Base-by-base conservation (phyloP, 2,797 vertebrate genomes). In the Clangula hyemalis region DNA sequence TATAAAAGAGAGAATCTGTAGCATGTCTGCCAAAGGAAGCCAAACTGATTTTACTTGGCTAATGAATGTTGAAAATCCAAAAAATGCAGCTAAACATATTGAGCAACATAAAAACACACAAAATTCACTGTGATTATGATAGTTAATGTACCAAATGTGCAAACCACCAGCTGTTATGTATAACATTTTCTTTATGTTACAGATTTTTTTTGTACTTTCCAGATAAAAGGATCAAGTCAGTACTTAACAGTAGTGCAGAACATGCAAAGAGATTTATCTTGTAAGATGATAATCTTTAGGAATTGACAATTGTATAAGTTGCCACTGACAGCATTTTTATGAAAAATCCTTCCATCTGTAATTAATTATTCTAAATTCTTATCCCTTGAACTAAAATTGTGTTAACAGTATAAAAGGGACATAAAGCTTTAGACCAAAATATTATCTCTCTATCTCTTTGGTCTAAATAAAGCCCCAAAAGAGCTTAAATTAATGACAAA, bases 381-480 rank as follows among this genome's bases (percentile, higher is more conserved):
- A 93, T 79, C 70, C 36, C 72, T 38, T 73, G 39, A 91, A 86
- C 85, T 89, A 69, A 95, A 95, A 95, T 65, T 95, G 87, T 94
- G 71, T 90, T 93, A 95, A 92, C 80, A 93, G 88, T 91, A 83
- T 89, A 88, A 97, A 97, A 96, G 61, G 49, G 83, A 96, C 72
- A 75, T 60, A 97, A 93, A 95, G 80, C 89, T 97, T 96, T 97
- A 95, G 61, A 91, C 51, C 80, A 90, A 82, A 93, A 94, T 96
- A 96, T 97, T 96, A 88, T 93, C 72, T 57, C 81, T 92, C 89
- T 92, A 93, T 97, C 93, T 94, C 70, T 93, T 53, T 62, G 74
- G 47, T 94, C 90, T 96, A 96, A 95, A 95, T 93, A 96, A 96
- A 96, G 85, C 85, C 71, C 87, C 58, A 85, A 36, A 93, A 94